Evolutionary conservation across 2,797 vertebrate species (phyloP).

Genomic region (Tympanoctomys barrerae): DNA sequence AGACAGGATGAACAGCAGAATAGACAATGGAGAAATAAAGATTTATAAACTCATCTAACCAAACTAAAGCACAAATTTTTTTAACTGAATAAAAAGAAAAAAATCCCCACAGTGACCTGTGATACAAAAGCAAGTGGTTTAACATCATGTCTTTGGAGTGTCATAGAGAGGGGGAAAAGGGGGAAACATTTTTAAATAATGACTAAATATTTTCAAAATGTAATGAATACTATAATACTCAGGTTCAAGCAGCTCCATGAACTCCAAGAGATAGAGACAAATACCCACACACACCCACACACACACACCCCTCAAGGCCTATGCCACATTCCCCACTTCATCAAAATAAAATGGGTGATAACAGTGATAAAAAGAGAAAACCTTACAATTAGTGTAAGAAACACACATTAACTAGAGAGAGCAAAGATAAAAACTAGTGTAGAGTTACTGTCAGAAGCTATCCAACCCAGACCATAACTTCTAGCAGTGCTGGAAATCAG

Average conservation of each 20-base stretch:
- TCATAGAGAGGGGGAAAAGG: not conserved
- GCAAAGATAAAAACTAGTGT: not conserved
- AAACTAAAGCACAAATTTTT: not conserved
- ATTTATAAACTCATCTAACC: not conserved
- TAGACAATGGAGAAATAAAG: not conserved
- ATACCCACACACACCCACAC: not conserved
- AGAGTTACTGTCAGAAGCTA: slow-evolving; percentile 25
- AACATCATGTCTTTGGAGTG: not conserved
- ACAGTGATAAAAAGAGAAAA: not conserved
- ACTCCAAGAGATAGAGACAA: not conserved
- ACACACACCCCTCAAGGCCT: not conserved
- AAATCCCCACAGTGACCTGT: not conserved
- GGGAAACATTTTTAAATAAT: slow-evolving; percentile 17
- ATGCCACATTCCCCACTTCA: not conserved
- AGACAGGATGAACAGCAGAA: not conserved
- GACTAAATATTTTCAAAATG: not conserved
- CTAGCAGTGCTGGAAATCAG: not conserved
- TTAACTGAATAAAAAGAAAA: not conserved
- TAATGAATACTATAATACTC: not conserved
- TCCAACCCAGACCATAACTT: not conserved
- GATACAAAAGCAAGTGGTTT: not conserved
- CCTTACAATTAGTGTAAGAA: not conserved
- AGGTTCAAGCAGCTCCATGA: not conserved
- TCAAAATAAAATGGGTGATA: slow-evolving; percentile 8
- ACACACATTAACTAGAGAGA: not conserved